Evolutionary conservation across 1,140 invertebrate species (phyloP), one percentile per base, ranked within the genome.

Genomic region (Oreohelix idahoensis): DNA sequence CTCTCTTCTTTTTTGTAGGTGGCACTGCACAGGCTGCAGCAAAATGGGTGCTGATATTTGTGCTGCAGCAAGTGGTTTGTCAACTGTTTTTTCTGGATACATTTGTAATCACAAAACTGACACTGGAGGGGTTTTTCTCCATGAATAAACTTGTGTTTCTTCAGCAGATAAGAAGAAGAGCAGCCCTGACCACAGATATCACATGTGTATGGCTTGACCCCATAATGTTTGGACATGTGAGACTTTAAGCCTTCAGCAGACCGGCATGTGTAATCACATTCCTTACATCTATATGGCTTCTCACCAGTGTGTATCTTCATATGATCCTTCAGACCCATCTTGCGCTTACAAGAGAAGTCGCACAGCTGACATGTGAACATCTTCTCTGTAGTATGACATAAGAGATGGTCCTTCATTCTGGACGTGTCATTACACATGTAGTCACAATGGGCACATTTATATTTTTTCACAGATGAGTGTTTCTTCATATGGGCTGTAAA

Each of bases 1-100:
- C 79, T 81, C 32, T 81, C 79, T 73, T 81, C 79, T 42, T 81
- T 81, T 42, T 81, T 81, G 79, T 81, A 81, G 2, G 66, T 71
- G 32, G 79, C 79, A 49, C 42, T 49, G 45, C 79, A 81, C 66
- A 73, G 32, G 51, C 58, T 81, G 42, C 79, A 81, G 32, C 66
- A 73, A 38, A 71, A 81, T 35, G 79, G 79, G 49, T 81, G 70
- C n/a, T 71, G 66, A 29, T 71, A 81, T 29, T 71, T 73, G 79
- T 81, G 79, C 32, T 81, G 79, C 32, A 81, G 49, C 2, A 81
- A 23, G 42, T 81, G 79, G 69, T 71, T 81, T 11, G 38, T 81
- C 66, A 81, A 42, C 38, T 81, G 79, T 42, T 81, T 81, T 36
- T 81, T 81, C 45, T 81, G 79, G 49, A 81, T 81, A 73, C 79